Conservation (phyloP, 2,113 vertebrate genomes). For the Megaptera novaeangliae region DNA sequence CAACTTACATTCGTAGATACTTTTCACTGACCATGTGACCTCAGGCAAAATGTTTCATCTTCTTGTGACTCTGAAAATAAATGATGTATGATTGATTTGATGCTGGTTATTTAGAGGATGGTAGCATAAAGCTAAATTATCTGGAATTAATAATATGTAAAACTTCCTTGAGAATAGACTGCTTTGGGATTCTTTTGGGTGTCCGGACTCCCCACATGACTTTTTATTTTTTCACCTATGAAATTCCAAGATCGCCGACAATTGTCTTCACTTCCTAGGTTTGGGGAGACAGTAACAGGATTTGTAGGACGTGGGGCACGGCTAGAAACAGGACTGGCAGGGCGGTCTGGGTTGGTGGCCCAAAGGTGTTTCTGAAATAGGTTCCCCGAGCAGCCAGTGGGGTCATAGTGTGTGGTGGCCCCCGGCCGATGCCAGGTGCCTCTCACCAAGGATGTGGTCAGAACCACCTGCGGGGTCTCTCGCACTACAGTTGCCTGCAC, state of each 20-base stretch:
- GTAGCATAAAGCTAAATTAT: not conserved
- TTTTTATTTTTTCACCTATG: not conserved
- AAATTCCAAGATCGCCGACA: not conserved
- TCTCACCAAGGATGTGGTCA: not conserved
- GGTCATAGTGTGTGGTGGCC: rapidly evolving
- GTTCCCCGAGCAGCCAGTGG: rapidly evolving
- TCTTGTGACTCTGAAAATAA: not conserved
- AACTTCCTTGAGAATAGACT: not conserved
- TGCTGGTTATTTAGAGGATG: not conserved
- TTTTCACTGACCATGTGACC: not conserved
- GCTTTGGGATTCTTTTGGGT: rapidly evolving
- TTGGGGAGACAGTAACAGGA: not conserved
- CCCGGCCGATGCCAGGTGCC: not conserved
- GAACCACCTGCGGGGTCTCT: not conserved
- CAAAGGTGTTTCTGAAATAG: not conserved
- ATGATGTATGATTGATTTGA: not conserved
- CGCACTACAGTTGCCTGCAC: rapidly evolving
- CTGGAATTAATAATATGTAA: not conserved
- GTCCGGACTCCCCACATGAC: rapidly evolving
- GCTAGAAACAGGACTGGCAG: no score
- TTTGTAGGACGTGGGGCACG: rapidly evolving
- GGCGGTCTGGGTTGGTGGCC: rapidly evolving
- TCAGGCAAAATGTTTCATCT: not conserved
- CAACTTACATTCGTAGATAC: not conserved
- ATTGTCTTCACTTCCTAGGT: rapidly evolving